Conservation (phyloP, 1,140 invertebrate species). For the Brachionus rotundiformis region DNA sequence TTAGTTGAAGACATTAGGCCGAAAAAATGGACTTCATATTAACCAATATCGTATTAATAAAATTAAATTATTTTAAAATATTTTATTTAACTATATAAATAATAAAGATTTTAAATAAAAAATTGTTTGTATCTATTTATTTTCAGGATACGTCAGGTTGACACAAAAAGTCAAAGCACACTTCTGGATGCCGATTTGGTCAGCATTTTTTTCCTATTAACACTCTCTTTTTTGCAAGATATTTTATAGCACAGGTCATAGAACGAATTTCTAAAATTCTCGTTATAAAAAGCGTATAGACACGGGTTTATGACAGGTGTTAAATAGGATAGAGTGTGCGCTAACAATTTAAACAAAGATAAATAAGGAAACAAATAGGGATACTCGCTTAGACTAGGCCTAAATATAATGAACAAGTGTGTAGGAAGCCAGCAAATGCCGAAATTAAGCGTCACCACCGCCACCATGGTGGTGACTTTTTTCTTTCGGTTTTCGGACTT, state of each 20-base stretch:
- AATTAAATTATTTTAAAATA: too few species aligned
- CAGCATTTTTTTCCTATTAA: neutral
- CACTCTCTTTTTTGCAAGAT: neutral
- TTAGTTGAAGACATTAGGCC: too few species aligned
- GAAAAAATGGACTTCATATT: too few species aligned
- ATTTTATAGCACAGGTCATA: conserved; percentile 16
- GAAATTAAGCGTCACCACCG: conserved; percentile 40
- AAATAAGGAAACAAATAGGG: conserved; percentile 21
- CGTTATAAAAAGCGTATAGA: conserved; percentile 51
- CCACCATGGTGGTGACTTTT: conserved; percentile 51
- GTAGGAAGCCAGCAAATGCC: conserved; percentile 50
- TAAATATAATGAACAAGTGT: conserved; percentile 45
- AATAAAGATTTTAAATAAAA: neutral
- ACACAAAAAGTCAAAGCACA: neutral
- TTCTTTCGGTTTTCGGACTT: conserved; percentile 23
- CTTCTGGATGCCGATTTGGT: neutral
- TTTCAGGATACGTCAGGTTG: neutral
- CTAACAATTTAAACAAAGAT: conserved; percentile 34
- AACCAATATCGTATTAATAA: too few species aligned
- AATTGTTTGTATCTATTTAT: too few species aligned
- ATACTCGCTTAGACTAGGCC: neutral
- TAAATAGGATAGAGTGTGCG: conserved; percentile 46
- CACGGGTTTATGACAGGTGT: conserved; percentile 48
- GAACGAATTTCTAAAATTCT: conserved; percentile 30
- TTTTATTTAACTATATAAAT: too few species aligned